These are phyloP conservation scores for Phocoena sinus DNA, from an alignment of 2,113 vertebrate genomes.

Conservation along the genomic window DNA sequence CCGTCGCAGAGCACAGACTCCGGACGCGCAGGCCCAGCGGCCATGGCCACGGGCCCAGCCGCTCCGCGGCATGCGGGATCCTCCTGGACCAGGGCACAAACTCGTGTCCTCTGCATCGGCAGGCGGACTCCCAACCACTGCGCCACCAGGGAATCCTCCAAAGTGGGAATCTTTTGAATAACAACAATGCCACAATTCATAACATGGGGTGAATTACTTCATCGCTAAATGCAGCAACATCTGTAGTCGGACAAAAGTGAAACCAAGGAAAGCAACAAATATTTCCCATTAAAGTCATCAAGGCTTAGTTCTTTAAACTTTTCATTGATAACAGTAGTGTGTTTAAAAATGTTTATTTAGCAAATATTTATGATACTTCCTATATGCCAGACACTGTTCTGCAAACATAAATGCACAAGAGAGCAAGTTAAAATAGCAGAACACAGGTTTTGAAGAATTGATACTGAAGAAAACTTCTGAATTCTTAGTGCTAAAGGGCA, in stretches of 20 bases:
- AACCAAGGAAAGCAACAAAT: constrained; percentile 93
- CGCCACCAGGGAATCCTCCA: neutral
- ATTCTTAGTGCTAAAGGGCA: neutral
- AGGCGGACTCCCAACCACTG: no score
- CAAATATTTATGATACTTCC: neutral
- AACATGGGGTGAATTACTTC: constrained; percentile 91
- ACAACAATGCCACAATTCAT: constrained; percentile 90
- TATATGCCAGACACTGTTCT: neutral
- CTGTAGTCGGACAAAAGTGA: constrained; percentile 91
- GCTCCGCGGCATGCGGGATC: no score
- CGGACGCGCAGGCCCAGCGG: no score
- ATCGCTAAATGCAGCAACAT: constrained; percentile 91
- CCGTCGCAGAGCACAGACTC: no score
- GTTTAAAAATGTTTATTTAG: constrained; percentile 79
- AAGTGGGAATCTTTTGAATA: constrained; percentile 93
- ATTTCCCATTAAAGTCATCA: constrained; percentile 90
- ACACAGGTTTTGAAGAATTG: constrained; percentile 67
- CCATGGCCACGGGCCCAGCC: no score
- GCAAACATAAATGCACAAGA: constrained; percentile 46
- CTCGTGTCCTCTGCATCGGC: no score
- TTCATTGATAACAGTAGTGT: constrained; percentile 87
- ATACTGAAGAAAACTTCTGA: constrained; percentile 36
- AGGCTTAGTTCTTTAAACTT: constrained; percentile 92
- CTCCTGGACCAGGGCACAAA: no score
- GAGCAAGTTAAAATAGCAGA: constrained; percentile 87